Evolutionary conservation across 1,140 invertebrate genomes (phyloP).

Genomic region (Araneus ventricosus): DNA sequence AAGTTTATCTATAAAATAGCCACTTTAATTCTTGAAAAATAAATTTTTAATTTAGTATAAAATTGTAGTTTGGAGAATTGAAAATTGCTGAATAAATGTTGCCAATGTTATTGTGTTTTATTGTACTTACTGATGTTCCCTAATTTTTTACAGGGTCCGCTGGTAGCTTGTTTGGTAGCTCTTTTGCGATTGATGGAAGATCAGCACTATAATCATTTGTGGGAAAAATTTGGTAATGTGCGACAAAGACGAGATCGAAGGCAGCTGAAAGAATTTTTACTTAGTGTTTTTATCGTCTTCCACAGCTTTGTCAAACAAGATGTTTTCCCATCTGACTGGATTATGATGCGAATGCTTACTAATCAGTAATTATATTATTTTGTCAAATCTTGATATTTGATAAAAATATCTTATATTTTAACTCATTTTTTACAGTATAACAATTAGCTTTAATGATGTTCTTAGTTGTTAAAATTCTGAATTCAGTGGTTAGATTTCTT

Average conservation of each 20-base stretch:
- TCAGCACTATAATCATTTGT: constrained; percentile 91
- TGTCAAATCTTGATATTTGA: not conserved
- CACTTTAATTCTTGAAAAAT: too few relatives aligned
- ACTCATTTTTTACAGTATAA: too few relatives aligned
- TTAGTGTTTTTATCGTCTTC: constrained; percentile 93
- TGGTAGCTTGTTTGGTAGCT: constrained; percentile 92
- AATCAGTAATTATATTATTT: constrained; percentile 83
- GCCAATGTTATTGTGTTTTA: too few relatives aligned
- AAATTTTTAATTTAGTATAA: too few relatives aligned
- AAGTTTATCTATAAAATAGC: too few relatives aligned
- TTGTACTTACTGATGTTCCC: too few relatives aligned
- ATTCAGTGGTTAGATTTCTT: not conserved
- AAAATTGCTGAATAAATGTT: too few relatives aligned
- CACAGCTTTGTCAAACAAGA: constrained; percentile 88
- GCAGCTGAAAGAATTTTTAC: constrained; percentile 92
- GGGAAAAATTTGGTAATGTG: constrained; percentile 86
- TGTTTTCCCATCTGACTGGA: constrained; percentile 95
- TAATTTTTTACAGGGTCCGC: constrained; percentile 84
- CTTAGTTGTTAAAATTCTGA: not conserved
- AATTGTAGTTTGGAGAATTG: too few relatives aligned
- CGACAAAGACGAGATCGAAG: constrained; percentile 79
- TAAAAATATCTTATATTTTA: too few relatives aligned
- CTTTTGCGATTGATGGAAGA: constrained; percentile 92
- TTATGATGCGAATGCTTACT: constrained; percentile 93
- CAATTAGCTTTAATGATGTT: not conserved